A percentile compares a stretch with the other conserved stretches of the same genome.
phyloP scores from a whole-genome alignment of 37 sponge, comb jelly and placozoan genomes.

The Oopsacas minuta region DNA sequence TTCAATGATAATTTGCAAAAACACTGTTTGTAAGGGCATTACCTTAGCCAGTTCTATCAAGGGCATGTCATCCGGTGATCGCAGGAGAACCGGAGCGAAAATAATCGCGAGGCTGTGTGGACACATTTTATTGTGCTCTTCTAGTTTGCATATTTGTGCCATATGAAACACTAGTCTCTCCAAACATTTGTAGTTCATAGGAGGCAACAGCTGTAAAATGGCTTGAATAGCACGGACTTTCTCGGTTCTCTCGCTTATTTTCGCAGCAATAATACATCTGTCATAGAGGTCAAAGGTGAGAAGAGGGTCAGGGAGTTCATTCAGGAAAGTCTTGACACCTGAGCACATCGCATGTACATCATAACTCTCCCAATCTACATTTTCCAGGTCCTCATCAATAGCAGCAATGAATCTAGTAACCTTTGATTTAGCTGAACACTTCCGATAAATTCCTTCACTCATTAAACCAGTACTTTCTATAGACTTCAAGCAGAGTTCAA shows the following conservation, averaged over 20 bases:
- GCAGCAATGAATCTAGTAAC: constrained; percentile 46
- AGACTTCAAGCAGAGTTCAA: neutral
- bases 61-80: constrained; percentile 9
- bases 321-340: constrained; percentile 53
- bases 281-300: constrained; percentile 60
- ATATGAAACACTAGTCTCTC: constrained; percentile 2
- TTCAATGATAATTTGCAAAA: neutral
- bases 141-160: constrained; percentile 49
- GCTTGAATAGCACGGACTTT: constrained; percentile 4
- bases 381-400: constrained; percentile 33
- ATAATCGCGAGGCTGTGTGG: constrained; percentile 62
- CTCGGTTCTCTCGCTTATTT: neutral
- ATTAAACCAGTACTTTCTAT: constrained; percentile 41
- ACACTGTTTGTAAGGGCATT: neutral
- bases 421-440: constrained; percentile 55
- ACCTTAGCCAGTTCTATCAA: neutral
- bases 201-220: neutral
- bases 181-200: neutral
- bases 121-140: constrained; percentile 55
- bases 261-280: constrained; percentile 47
- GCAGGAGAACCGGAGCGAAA: constrained; percentile 67
- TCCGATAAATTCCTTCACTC: constrained; percentile 69
- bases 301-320: constrained; percentile 77
- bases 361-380: constrained; percentile 29
- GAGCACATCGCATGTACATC: constrained; percentile 51